phyloP scores from a whole-genome alignment of 1,140 invertebrate species.

The Harlomillsia oculata region DNA sequence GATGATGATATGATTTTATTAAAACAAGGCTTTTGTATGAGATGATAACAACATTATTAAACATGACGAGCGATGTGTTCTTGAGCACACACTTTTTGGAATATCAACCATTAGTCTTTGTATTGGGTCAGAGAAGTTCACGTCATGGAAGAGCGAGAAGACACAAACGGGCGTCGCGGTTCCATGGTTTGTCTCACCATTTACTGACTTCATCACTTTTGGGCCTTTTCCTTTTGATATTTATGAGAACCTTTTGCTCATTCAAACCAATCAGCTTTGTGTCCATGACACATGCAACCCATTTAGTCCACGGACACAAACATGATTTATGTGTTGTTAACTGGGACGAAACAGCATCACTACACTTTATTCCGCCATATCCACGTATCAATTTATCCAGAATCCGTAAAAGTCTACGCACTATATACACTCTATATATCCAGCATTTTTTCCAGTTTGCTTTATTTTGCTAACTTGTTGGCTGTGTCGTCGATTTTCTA shows the following conservation, averaged over 20 bases:
- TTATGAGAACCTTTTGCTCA: constrained; percentile 11
- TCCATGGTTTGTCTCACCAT: constrained; percentile 13
- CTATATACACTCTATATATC: neutral
- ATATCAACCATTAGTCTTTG: constrained; percentile 23
- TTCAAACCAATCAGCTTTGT: constrained; percentile 19
- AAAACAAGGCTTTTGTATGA: no score
- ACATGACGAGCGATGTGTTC: no score
- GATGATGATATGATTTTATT: no score
- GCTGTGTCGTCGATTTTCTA: no score
- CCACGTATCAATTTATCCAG: no score
- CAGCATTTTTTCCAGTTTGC: neutral
- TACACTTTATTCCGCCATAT: no score
- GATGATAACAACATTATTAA: no score
- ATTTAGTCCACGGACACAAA: constrained; percentile 11
- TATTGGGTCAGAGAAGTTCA: constrained; percentile 24
- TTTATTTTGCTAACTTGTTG: neutral
- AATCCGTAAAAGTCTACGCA: neutral
- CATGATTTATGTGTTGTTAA: constrained; percentile 19
- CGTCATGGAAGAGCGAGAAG: constrained; percentile 21
- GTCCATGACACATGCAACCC: constrained; percentile 18
- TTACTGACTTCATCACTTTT: constrained; percentile 29
- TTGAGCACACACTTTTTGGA: neutral
- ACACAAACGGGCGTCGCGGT: constrained; percentile 18
- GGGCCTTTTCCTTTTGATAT: constrained; percentile 7
- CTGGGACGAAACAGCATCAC: neutral